Base-by-base conservation (phyloP, 2,888 invertebrate genomes). In the Meteorus colon region DNA sequence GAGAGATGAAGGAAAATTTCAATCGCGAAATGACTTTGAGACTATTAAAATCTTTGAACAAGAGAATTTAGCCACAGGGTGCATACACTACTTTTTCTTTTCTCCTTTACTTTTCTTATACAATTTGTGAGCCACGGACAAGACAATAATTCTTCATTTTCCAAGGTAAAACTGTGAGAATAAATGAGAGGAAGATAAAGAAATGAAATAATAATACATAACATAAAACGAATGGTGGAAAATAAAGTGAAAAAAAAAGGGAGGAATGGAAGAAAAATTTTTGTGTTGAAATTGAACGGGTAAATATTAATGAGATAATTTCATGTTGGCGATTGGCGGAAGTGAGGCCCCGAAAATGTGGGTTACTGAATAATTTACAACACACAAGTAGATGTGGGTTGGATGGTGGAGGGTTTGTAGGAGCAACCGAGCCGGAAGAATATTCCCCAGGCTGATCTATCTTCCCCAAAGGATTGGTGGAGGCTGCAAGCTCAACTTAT, bases 401-500 rank as follows among this genome's bases (percentile, higher is more conserved):
- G 51, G 41, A 70, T 12, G 41, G 41, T 41, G 8, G 41, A 41
- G 41, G 41, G 41, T 41, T 41, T 41, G 29, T 41, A 66, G 45
- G 63, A 60, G 68, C 62, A 51, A 48, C 73, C 67, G 69, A 76
- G 79, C 73, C 78, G 62, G 69, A 78, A 76, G 80, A 79, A 80
- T 79, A 80, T 80, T 78, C 75, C 55, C 77, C 78, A 67, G 73
- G 73, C 65, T 79, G 59, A 67, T 76, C 71, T 71, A 75, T 75
- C 76, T 71, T 69, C 60, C 66, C 75, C 76, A 76, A 70, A 55
- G 78, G 80, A 68, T 79, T 76, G 60, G 59, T 65, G 48, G 72
- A 72, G 31, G 65, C 27, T 37, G 34, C 37, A 29, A 29, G 29
- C n/a, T 14, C 31, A 29, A 29, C 31, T 62, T 16, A 65, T 37